Evolutionary conservation across 1,140 invertebrate species (phyloP), one percentile per base, ranked within the genome.

Genomic region (Delia radicum): DNA sequence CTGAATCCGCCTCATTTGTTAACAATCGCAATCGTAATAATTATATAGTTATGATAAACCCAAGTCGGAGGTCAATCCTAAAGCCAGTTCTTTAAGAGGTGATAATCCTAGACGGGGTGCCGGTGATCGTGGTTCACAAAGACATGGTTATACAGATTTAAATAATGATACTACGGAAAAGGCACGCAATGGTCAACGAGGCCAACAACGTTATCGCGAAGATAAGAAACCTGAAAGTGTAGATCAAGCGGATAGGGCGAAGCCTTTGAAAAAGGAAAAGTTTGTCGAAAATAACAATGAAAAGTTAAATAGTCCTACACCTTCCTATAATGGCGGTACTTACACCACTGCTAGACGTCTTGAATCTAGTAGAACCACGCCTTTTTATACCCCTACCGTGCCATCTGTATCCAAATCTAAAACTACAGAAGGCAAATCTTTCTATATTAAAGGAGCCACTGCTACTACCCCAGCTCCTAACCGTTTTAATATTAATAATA

Each of bases 1-100:
- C 93, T 2, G 94, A 94, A 85, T 92, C 91, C 2, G 91, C 92
- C 0, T 92, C 92, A 0, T 93, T 93, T 80, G 90, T 91, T 0
- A 90, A 90, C 28, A 91, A 87, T n/a, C 86, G 88, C 15, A 78
- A 83, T 63, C 80, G 85, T 7, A 87, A 87, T 78, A 82, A 84
- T 26, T 87, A 80, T n/a, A n/a, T 62, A 74, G 79, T 79, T 28
- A 84, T 26, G 61, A 61, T 10, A 75, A 75, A 33, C 21, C 18
- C 1, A 65, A 76, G 10, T 13, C 46, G 31, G 65, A 73, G 7
- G 18, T 31, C n/a, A 21, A 46, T 27, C 7, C 71, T 3, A 71
- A 71, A 18, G 63, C 26, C 21, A 74, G 69, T 4, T 63, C 69
- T 10, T 18, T 26, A 24, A 69, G 61, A n/a, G 6, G 31, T 8